These are phyloP conservation scores for Apus apus DNA, from an alignment of 2,113 vertebrate genomes.

Conservation along the genomic window DNA sequence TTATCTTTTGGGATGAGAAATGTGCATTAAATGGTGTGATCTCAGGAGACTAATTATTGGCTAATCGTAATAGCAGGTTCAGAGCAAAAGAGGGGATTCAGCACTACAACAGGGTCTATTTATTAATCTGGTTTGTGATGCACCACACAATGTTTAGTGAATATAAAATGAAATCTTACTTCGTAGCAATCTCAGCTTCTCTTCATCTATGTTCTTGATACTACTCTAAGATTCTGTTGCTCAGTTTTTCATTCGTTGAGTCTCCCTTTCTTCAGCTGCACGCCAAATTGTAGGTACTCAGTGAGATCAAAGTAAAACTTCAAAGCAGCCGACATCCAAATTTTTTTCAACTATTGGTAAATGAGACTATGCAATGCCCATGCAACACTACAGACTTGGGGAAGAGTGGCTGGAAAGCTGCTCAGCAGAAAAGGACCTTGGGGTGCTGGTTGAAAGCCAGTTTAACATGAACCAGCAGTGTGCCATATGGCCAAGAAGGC, in stretches of 20 bases:
- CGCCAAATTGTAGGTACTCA: not conserved
- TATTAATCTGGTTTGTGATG: not conserved
- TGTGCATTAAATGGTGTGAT: not conserved
- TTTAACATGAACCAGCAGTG: too few relatives aligned
- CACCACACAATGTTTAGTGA: not conserved
- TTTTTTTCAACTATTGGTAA: not conserved
- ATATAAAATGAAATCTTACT: not conserved
- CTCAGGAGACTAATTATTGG: not conserved
- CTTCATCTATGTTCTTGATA: not conserved
- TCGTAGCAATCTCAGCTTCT: not conserved
- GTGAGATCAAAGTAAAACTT: conserved; percentile 32
- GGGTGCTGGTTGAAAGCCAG: too few relatives aligned
- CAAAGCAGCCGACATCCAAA: not conserved
- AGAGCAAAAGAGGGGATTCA: not conserved
- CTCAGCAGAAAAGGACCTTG: too few relatives aligned
- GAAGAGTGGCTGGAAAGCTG: too few relatives aligned
- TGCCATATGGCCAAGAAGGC: too few relatives aligned
- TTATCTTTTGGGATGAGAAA: not conserved
- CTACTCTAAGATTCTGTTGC: not conserved
- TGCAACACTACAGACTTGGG: too few relatives aligned
- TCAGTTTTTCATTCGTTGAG: rapidly evolving
- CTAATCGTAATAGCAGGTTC: not conserved
- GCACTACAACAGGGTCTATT: not conserved
- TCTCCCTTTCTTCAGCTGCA: not conserved
- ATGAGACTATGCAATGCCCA: not conserved